Conservation (phyloP, 1,140 invertebrate genomes). For the Rhizoglyphus robini region DNA sequence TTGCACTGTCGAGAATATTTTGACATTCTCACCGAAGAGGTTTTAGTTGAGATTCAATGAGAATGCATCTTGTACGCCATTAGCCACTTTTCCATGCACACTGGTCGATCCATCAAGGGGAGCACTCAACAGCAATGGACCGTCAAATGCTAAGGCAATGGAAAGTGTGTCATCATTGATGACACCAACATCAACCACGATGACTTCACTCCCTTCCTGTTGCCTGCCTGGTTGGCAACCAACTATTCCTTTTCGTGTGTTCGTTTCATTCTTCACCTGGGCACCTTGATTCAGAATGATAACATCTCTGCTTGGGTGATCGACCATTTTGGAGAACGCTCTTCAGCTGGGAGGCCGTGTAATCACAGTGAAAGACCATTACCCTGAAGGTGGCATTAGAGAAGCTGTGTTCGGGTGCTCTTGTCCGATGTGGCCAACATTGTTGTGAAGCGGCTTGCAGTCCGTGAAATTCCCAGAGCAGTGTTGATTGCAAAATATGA, state of each 20-base stretch:
- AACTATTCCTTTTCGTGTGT: no score
- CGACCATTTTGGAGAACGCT: slow-evolving; percentile 69
- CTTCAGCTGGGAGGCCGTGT: slow-evolving; percentile 62
- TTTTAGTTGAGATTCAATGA: neutral
- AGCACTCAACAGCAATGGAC: neutral
- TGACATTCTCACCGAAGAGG: neutral
- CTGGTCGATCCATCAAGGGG: neutral
- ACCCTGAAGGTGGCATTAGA: slow-evolving; percentile 84
- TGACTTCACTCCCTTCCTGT: neutral
- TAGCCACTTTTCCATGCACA: neutral
- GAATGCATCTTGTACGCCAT: neutral
- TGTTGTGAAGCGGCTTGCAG: slow-evolving; percentile 66
- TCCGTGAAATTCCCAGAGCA: slow-evolving; percentile 62
- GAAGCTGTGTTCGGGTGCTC: slow-evolving; percentile 79
- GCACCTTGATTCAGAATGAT: slow-evolving; percentile 47
- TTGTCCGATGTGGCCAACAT: slow-evolving; percentile 51
- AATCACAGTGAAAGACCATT: slow-evolving; percentile 94
- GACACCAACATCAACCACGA: no score
- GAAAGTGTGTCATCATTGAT: no score
- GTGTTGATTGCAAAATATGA: slow-evolving; percentile 75
- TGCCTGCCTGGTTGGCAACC: no score
- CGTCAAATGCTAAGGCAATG: neutral
- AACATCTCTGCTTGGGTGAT: slow-evolving; percentile 58
- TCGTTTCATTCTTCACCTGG: no score
- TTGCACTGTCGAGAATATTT: neutral